These are phyloP conservation scores for Macrotis lagotis DNA, from an alignment of 2,113 vertebrate species.

Conservation along the genomic window DNA sequence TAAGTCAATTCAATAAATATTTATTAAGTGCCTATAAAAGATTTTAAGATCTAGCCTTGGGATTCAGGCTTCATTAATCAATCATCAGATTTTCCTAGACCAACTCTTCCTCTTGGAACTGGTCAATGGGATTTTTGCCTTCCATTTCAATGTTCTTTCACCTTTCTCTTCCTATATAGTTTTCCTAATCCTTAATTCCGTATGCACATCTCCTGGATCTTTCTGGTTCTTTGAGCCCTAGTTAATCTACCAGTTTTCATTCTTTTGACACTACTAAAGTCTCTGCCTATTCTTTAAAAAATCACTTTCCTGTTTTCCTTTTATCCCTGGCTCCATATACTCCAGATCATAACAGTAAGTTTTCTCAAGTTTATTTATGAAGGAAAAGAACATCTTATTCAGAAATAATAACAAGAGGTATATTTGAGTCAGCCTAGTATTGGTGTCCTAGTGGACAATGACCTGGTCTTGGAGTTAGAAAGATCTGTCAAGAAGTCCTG, in stretches of 20 bases:
- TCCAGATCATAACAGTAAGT: neutral
- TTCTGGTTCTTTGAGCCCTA: neutral
- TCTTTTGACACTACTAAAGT: neutral
- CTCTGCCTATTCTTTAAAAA: neutral
- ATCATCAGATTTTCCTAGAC: neutral
- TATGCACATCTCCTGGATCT: neutral
- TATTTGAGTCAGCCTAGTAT: neutral
- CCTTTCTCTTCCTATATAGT: neutral
- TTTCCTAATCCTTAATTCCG: neutral
- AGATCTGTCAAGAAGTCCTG: neutral
- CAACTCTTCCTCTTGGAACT: neutral
- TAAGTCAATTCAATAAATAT: neutral
- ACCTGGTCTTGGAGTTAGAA: neutral
- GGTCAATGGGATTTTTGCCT: neutral
- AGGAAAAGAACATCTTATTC: neutral
- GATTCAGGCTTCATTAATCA: neutral
- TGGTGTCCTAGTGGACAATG: neutral
- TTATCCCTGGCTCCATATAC: neutral
- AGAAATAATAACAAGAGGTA: neutral
- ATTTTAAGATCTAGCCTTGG: neutral
- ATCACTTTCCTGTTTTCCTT: neutral
- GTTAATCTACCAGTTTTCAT: neutral
- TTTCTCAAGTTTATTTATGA: neutral
- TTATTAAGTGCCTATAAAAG: neutral
- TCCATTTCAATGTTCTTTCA: neutral